Base-by-base conservation (phyloP, 2,113 vertebrate genomes). In the Neogale vison region DNA sequence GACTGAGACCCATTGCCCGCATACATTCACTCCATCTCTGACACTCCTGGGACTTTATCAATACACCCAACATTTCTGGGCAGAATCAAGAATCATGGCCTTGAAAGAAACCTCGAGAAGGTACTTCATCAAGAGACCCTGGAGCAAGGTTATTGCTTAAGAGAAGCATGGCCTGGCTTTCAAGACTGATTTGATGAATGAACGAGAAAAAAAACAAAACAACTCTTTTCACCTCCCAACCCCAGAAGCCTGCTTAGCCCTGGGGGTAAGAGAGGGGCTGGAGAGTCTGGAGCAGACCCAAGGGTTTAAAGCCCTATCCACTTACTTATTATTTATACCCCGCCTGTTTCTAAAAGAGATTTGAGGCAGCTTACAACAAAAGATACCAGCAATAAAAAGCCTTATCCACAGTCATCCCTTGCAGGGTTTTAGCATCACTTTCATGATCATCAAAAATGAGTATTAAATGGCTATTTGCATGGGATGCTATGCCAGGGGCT, bases 401-500 rank as follows among this genome's bases (percentile, higher is more conserved):
- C 88, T 84, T 90, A 65, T 77, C 77, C 87, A 77, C 88, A 77
- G n/a, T 93, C 88, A 94, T 96, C 89, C 84, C 88, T 96, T 92
- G 71, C 81, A 95, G 95, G 84, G 63, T 77, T 97, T 92, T 96
- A 94, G 93, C 92, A 97, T 91, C 88, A 88, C 90, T 93, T 72
- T 96, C 94, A 93, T 50, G 90, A 95, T 94, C 93, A 97, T 97
- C 97, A 96, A 96, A 95, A 84, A 96, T 0, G 3, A 95, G 94
- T 90, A 97, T 90, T 96, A 97, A 98, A 79, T 94, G 96, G 90
- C 45, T 92, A 97, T 98, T 97, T 98, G 93, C 96, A 97, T 96
- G 57, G 52, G 84, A 85, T 79, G 93, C 65, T 94, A 57, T 79
- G 90, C 92, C 65, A 88, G 45, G 26, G 67, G 71, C 92, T 97